Evolutionary conservation across 2,113 vertebrate species (phyloP).

Genomic region (Chrysochloris asiatica): DNA sequence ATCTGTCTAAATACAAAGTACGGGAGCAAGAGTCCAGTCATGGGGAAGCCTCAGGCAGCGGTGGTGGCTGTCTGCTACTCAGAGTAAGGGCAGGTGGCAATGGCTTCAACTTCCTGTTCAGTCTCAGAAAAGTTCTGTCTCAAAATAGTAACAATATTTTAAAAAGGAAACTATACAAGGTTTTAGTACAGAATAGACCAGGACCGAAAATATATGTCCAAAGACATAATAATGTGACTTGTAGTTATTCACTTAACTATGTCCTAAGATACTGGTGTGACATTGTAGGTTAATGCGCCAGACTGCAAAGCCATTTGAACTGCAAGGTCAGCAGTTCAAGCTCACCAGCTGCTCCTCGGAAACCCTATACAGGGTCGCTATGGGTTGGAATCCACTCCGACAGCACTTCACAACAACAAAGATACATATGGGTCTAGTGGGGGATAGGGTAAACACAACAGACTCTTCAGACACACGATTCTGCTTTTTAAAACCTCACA

Average conservation of each 20-base stretch:
- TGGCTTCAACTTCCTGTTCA: not conserved
- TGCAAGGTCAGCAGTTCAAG: too few species aligned
- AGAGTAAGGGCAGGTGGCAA: not conserved
- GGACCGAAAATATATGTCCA: not conserved
- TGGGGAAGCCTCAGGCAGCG: not conserved
- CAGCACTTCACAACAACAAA: not conserved
- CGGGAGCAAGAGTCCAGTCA: not conserved
- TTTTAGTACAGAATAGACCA: not conserved
- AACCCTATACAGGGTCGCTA: too few species aligned
- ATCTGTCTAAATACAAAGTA: constrained; percentile 11
- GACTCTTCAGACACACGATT: not conserved
- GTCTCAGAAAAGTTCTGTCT: not conserved
- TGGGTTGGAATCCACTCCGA: too few species aligned
- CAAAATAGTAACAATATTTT: not conserved
- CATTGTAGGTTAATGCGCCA: too few species aligned
- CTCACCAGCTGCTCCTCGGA: too few species aligned
- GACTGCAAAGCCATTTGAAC: too few species aligned
- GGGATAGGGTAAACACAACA: not conserved
- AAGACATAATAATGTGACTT: not conserved
- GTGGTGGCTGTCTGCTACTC: not conserved
- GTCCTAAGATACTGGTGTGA: not conserved
- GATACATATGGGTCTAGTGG: not conserved
- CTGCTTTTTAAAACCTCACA: not conserved
- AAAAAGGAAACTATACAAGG: not conserved
- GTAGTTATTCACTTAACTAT: not conserved